phyloP scores from a whole-genome alignment of 1,140 invertebrate species.

The Andrena cerasifolii region DNA sequence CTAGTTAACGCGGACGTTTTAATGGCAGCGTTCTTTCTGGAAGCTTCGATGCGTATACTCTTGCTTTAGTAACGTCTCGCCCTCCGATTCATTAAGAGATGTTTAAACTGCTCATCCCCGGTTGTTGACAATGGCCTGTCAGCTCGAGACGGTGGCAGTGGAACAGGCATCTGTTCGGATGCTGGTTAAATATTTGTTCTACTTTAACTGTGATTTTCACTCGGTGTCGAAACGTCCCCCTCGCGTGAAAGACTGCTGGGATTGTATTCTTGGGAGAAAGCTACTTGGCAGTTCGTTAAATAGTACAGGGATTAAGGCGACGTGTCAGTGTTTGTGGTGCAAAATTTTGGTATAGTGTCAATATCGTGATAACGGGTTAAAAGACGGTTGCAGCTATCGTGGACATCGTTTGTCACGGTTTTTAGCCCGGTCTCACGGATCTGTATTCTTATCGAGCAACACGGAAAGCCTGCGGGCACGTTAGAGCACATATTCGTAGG shows the following conservation, averaged over 20 bases:
- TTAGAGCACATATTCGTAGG: conserved; percentile 36
- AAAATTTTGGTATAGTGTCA: too few species aligned
- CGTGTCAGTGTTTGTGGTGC: too few species aligned
- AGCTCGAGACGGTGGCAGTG: not conserved
- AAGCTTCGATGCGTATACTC: too few species aligned
- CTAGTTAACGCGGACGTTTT: conserved; percentile 5
- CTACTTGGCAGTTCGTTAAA: not conserved
- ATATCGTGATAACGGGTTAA: too few species aligned
- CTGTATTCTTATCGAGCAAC: conserved; percentile 47
- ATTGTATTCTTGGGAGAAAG: not conserved
- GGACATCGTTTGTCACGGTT: conserved; percentile 1
- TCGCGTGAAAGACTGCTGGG: not conserved
- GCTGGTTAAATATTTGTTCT: conserved; percentile 20
- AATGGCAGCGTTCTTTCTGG: too few species aligned
- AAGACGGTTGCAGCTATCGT: not conserved
- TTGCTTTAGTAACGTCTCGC: too few species aligned
- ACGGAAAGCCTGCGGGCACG: conserved; percentile 28
- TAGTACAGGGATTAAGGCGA: not conserved
- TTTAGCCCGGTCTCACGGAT: conserved; percentile 4
- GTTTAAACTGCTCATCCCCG: too few species aligned
- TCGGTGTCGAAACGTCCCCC: too few species aligned
- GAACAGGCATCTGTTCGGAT: not conserved
- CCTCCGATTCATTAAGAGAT: too few species aligned
- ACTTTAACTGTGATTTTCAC: not conserved
- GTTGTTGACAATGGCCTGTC: too few species aligned